phyloP scores from a whole-genome alignment of 2,888 invertebrate species.

The Pediacus dermestoides region DNA sequence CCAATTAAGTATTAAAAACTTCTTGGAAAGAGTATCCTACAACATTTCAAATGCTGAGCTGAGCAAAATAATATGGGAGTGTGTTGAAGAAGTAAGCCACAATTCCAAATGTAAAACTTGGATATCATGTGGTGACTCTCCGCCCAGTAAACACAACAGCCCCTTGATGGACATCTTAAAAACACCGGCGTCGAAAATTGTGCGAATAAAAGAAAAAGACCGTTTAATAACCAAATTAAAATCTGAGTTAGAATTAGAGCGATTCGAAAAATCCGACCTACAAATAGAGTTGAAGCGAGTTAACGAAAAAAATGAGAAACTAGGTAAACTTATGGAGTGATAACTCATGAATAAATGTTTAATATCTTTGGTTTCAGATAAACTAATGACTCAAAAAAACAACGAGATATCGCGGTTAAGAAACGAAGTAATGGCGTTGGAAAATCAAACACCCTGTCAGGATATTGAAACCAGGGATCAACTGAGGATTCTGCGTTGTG shows the following conservation, averaged over 20 bases:
- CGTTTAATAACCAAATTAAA: constrained; percentile 54
- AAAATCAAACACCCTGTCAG: constrained; percentile 39
- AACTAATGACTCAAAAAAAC: constrained; percentile 46
- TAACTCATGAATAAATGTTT: constrained; percentile 3
- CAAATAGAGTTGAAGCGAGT: constrained; percentile 58
- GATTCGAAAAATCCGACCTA: constrained; percentile 60
- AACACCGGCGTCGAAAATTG: constrained; percentile 37
- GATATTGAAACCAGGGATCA: constrained; percentile 33
- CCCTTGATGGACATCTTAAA: constrained; percentile 43
- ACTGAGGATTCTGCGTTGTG: constrained; percentile 46
- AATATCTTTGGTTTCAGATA: constrained; percentile 29
- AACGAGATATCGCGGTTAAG: constrained; percentile 45
- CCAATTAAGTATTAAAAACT: constrained; percentile 41
- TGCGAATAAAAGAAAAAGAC: constrained; percentile 38
- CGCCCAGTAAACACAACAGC: constrained; percentile 22
- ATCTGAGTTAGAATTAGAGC: constrained; percentile 59
- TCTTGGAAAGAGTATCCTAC: constrained; percentile 37
- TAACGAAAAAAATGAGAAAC: constrained; percentile 53
- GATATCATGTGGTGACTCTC: constrained; percentile 24
- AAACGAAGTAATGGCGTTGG: constrained; percentile 38
- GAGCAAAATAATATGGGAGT: constrained; percentile 30
- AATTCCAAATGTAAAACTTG: constrained; percentile 5
- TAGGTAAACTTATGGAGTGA: constrained; percentile 47
- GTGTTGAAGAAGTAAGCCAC: constrained; percentile 20
- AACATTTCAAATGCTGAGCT: constrained; percentile 34